Base-by-base conservation (phyloP, 2,888 invertebrate genomes). In the Plagiodera versicolora region DNA sequence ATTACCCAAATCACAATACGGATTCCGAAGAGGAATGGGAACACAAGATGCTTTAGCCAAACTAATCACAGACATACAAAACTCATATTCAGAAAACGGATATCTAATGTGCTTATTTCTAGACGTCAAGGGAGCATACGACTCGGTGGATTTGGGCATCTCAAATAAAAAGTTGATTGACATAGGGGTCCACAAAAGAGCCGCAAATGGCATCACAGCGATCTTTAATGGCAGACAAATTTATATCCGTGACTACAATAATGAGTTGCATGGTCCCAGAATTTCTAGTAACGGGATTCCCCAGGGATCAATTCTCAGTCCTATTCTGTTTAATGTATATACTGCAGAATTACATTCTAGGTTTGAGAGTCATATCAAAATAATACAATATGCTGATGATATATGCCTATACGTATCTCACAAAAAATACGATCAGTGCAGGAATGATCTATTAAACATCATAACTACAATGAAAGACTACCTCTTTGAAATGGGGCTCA, bases 271-370 rank as follows among this genome's bases (percentile, higher is more conserved):
- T 35, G 39, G 48, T 5, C 47, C 32, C 30, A 17, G 68, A 68
- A 14, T 66, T 51, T 11, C 69, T 68, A 52, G 70, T 67, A 52
- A 72, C 46, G 4, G 62, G 32, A 1, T 67, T 64, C 10, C 45
- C 2, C 46, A 54, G 18, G 54, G 54, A 2, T 54, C 18, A 1
- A 35, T 52, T 1, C 19, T 52, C 18, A 52, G 52, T 18, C 39
- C 52, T 9, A 52, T 32, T 14, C 39, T 52, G 4, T 52, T 52
- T 18, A 39, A 52, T 20, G n/a, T 52, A 16, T 39, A 52, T 5
- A 39, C 52, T 4, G 4, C 39, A 39, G 39, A 30, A 14, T 52
- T 52, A 19, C 52, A 52, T n/a, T 9, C 4, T 2, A 32, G 14
- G n/a, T 32, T 32, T 32, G 35, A 52, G 1, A 32, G 24, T 2